A percentile compares a stretch with the other conserved stretches of the same genome.
phyloP scores from a whole-genome alignment of 2,888 invertebrate genomes.

The Epiperipatus broadwayi region DNA sequence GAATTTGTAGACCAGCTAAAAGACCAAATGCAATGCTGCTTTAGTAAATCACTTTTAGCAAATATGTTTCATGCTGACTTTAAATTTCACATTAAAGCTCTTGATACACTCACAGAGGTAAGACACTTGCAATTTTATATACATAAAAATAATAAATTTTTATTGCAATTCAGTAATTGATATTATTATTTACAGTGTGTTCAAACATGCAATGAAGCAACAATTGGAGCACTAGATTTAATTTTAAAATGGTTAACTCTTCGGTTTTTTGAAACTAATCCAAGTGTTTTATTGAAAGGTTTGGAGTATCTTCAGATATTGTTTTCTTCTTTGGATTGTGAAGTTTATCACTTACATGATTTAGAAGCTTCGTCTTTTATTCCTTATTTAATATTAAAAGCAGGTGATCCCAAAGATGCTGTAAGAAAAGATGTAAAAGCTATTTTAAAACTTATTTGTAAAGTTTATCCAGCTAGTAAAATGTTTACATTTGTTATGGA shows the following conservation, averaged over 20 bases:
- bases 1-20: constrained; percentile 82
- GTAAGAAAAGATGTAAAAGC: constrained; percentile 72
- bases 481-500: constrained; percentile 79
- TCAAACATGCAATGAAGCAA: constrained; percentile 50
- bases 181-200: constrained; percentile 38
- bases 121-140: constrained; percentile 15
- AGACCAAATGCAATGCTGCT: constrained; percentile 70
- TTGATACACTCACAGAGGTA: constrained; percentile 63
- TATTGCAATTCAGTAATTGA: constrained; percentile 6
- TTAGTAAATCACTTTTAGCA: constrained; percentile 63
- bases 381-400: constrained; percentile 83
- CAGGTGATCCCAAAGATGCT: constrained; percentile 87
- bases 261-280: constrained; percentile 95
- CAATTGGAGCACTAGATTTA: constrained; percentile 76
- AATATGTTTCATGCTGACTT: constrained; percentile 90
- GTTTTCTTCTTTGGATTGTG: constrained; percentile 56
- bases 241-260: constrained; percentile 90
- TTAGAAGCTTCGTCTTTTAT: constrained; percentile 80
- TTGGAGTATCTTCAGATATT: constrained; percentile 70
- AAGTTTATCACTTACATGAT: constrained; percentile 67
- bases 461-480: constrained; percentile 69
- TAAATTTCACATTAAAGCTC: constrained; percentile 83
- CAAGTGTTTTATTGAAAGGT: constrained; percentile 84
- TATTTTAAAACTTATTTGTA: constrained; percentile 60
- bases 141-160: constrained; percentile 5